These are phyloP conservation scores for Furcula furcula DNA, from an alignment of 2,888 invertebrate species.

Conservation along the genomic window DNA sequence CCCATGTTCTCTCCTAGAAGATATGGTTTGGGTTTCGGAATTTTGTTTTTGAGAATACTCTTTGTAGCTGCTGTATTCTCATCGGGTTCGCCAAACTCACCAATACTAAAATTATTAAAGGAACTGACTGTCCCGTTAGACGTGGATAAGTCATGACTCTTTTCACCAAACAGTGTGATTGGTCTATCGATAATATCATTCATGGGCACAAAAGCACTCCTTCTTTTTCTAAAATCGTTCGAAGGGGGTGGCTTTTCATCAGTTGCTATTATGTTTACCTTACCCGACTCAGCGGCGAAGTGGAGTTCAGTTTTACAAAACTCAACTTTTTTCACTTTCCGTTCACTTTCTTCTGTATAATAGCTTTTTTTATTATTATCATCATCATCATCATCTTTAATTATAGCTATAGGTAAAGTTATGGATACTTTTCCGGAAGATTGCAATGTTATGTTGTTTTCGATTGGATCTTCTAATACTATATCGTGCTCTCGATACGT, in stretches of 20 bases:
- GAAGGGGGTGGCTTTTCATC: constrained; percentile 94
- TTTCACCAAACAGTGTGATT: constrained; percentile 85
- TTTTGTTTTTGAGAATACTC: constrained; percentile 88
- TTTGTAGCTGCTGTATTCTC: constrained; percentile 82
- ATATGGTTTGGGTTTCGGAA: constrained; percentile 87
- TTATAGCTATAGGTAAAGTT: constrained; percentile 60
- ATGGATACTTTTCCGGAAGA: constrained; percentile 68
- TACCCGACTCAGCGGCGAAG: constrained; percentile 92
- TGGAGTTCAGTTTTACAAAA: constrained; percentile 95
- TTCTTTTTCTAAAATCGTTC: constrained; percentile 88
- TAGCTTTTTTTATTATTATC: constrained; percentile 42
- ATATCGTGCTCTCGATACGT: constrained; percentile 45
- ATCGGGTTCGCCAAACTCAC: constrained; percentile 64
- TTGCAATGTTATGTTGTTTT: constrained; percentile 61
- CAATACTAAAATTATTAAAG: constrained; percentile 28
- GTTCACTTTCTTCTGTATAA: constrained; percentile 57
- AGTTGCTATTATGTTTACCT: constrained; percentile 93
- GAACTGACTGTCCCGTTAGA: constrained; percentile 30
- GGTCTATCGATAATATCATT: constrained; percentile 73
- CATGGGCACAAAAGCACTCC: constrained; percentile 77
- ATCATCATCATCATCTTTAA: constrained; percentile 49
- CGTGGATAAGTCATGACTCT: constrained; percentile 40
- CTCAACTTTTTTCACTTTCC: constrained; percentile 87
- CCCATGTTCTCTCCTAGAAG: constrained; percentile 86
- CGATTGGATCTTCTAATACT: constrained; percentile 45